A percentile compares a stretch with the other conserved stretches of the same genome.
Conservation (phyloP, 2,888 invertebrate species). For the Adela reaumurella region DNA sequence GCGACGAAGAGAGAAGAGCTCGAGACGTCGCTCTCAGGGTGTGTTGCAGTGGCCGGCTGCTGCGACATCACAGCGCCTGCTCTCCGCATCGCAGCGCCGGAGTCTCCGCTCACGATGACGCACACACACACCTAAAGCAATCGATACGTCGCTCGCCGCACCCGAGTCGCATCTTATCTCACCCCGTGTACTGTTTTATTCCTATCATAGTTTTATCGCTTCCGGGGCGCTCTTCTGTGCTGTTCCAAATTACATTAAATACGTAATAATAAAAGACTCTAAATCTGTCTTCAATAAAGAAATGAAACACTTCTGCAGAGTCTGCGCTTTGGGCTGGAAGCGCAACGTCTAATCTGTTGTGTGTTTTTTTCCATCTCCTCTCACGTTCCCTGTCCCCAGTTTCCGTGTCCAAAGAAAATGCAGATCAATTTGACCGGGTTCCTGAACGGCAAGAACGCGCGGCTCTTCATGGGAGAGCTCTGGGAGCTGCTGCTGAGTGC, state of each 20-base stretch:
- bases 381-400: slow-evolving; percentile 58
- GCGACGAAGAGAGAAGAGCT: slow-evolving; percentile 26
- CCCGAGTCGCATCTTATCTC: slow-evolving; percentile 35
- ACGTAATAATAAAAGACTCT: too few relatives aligned
- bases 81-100: not conserved
- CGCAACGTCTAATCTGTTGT: slow-evolving; percentile 19
- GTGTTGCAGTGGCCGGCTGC: not conserved
- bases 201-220: not conserved
- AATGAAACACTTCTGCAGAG: not conserved
- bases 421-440: slow-evolving; percentile 99
- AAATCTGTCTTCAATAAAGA: not conserved
- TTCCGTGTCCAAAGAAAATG: slow-evolving; percentile 96
- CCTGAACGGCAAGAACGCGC: slow-evolving; percentile 94
- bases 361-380: slow-evolving; percentile 41
- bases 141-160: slow-evolving; percentile 29
- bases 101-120: slow-evolving; percentile 9
- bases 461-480: slow-evolving; percentile 95
- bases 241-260: slow-evolving; percentile 22
- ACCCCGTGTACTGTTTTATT: not conserved
- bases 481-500: slow-evolving; percentile 95
- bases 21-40: slow-evolving; percentile 7
- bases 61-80: not conserved
- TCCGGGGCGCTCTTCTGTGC: slow-evolving; percentile 31
- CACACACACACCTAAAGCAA: too few relatives aligned
- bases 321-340: not conserved